These are phyloP conservation scores for Lithobius niger DNA, from an alignment of 1,140 invertebrate species.

Conservation along the genomic window DNA sequence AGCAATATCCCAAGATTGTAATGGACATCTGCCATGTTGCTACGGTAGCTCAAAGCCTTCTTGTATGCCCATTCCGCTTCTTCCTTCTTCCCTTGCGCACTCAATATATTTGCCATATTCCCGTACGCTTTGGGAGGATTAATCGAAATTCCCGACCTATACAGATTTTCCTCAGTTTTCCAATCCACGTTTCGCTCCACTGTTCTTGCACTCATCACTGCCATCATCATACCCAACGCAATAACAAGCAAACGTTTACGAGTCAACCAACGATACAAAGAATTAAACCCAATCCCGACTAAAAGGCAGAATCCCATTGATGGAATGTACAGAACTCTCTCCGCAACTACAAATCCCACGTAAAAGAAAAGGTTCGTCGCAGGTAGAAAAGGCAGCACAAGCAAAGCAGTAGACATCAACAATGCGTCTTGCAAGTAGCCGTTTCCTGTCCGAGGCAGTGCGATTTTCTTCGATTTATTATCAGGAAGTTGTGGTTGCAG, in stretches of 20 bases:
- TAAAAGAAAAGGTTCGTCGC: constrained; percentile 83
- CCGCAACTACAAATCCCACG: constrained; percentile 93
- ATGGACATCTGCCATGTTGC: constrained; percentile 93
- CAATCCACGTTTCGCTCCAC: constrained; percentile 75
- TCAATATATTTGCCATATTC: constrained; percentile 82
- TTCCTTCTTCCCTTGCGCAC: constrained; percentile 59
- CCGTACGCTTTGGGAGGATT: constrained; percentile 97
- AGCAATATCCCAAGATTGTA: constrained; percentile 89
- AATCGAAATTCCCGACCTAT: constrained; percentile 72
- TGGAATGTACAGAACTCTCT: constrained; percentile 54
- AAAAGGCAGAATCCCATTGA: constrained; percentile 80
- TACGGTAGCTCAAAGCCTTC: constrained; percentile 67
- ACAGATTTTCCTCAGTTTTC: constrained; percentile 83
- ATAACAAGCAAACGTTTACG: constrained; percentile 29
- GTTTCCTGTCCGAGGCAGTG: not conserved
- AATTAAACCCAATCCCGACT: constrained; percentile 49
- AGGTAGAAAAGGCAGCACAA: constrained; percentile 80
- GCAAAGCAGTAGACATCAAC: constrained; percentile 44
- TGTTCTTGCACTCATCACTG: constrained; percentile 58
- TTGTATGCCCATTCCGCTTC: constrained; percentile 80
- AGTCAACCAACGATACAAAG: constrained; percentile 25
- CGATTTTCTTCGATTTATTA: too few relatives aligned
- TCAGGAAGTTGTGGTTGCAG: too few relatives aligned
- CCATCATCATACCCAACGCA: constrained; percentile 41
- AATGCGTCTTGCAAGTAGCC: constrained; percentile 14